phyloP scores from a whole-genome alignment of 2,888 invertebrate genomes.

The Polyploca ridens region DNA sequence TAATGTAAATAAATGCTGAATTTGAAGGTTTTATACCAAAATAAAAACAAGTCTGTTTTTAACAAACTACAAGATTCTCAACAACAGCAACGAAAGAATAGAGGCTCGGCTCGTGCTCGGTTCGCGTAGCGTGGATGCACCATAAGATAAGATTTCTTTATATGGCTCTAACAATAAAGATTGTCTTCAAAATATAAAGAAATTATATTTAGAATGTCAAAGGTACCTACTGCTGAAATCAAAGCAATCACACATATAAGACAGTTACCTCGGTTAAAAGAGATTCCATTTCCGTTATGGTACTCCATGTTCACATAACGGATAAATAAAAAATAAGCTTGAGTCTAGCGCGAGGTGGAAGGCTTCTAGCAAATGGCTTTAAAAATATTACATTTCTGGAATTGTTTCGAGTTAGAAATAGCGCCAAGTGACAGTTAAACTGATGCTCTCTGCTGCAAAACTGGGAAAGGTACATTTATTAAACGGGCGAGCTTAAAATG shows the following conservation, averaged over 20 bases:
- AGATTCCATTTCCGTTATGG: conserved; percentile 11
- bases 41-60: too few species aligned
- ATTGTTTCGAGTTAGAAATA: conserved; percentile 77
- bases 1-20: too few species aligned
- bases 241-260: conserved; percentile 9
- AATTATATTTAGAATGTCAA: neutral
- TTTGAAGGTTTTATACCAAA: too few species aligned
- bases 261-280: neutral
- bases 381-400: conserved; percentile 80
- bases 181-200: neutral
- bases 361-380: conserved; percentile 78
- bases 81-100: too few species aligned
- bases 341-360: conserved; percentile 57
- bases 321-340: conserved; percentile 69
- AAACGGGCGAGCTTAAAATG: conserved; percentile 57
- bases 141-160: too few species aligned
- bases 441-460: conserved; percentile 68
- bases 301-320: conserved; percentile 20
- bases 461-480: conserved; percentile 72
- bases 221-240: neutral
- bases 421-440: conserved; percentile 77
- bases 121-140: too few species aligned
- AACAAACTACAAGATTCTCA: too few species aligned
- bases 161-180: too few species aligned
- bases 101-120: too few species aligned